These are phyloP conservation scores for Artibeus jamaicensis DNA, from an alignment of 2,797 vertebrate genomes.

Conservation along the genomic window DNA sequence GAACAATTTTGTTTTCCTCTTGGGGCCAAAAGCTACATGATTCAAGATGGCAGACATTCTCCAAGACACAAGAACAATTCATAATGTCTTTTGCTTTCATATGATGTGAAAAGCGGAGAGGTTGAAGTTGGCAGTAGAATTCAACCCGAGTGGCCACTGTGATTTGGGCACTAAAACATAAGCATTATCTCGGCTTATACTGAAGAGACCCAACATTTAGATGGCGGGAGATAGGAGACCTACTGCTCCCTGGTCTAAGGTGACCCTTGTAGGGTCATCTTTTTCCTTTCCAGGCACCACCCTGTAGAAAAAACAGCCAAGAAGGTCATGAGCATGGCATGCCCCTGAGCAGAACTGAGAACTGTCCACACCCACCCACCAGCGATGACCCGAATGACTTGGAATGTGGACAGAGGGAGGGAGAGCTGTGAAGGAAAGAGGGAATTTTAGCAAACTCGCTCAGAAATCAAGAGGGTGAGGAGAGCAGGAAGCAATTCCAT, in stretches of 20 bases:
- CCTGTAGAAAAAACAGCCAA: not conserved
- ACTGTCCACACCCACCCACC: not conserved
- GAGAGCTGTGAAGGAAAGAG: not conserved
- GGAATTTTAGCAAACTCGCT: not conserved
- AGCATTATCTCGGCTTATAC: not conserved
- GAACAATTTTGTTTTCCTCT: not conserved
- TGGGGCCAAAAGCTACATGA: constrained; percentile 16
- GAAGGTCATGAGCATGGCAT: not conserved
- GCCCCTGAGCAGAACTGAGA: not conserved
- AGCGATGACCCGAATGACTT: not conserved
- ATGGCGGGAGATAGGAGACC: not conserved
- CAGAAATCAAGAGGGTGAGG: not conserved
- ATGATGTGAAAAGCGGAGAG: not conserved
- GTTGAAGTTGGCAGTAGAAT: not conserved
- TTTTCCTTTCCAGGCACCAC: not conserved
- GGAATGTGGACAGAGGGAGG: not conserved
- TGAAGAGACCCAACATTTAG: not conserved
- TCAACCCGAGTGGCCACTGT: not conserved
- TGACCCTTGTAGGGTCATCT: not conserved
- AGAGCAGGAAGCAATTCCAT: not conserved
- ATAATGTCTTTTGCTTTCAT: not conserved
- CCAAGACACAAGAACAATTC: not conserved
- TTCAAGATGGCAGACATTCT: not conserved
- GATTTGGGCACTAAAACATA: not conserved
- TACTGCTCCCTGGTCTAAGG: not conserved